Evolutionary conservation across 2,888 invertebrate genomes (phyloP).

Genomic region (Netelia melanura): DNA sequence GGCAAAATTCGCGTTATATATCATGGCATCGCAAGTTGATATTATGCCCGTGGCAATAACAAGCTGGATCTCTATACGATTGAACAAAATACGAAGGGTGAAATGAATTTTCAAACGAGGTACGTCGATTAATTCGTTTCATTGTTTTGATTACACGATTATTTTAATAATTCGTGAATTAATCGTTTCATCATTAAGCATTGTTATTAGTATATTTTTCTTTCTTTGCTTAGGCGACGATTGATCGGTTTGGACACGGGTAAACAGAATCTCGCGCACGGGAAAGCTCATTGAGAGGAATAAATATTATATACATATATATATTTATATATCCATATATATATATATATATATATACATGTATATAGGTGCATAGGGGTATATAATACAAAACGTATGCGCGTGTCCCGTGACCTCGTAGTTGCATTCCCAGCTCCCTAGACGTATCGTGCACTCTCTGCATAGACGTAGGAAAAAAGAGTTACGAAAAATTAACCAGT

Average conservation of each 20-base stretch:
- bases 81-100: slow-evolving; percentile 19
- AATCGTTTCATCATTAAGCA: background rate
- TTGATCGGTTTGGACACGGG: background rate
- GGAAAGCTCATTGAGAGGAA: background rate
- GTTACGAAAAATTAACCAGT: slow-evolving; percentile 13
- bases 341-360: background rate
- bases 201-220: background rate
- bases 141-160: background rate
- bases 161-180: background rate
- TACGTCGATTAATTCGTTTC: slow-evolving; percentile 5
- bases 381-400: slow-evolving; percentile 54
- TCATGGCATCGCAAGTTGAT: background rate
- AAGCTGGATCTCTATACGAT: slow-evolving; percentile 30
- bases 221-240: background rate
- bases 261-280: background rate
- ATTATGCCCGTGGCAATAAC: slow-evolving; percentile 28
- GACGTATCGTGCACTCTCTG: slow-evolving; percentile 26
- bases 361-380: background rate
- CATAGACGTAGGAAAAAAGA: background rate
- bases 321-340: background rate
- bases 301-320: background rate
- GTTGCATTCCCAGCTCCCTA: slow-evolving; percentile 47
- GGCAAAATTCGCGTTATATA: slow-evolving; percentile 33
- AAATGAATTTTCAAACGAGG: slow-evolving; percentile 55
- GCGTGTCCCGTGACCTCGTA: slow-evolving; percentile 67